These are phyloP conservation scores for Eulacestoma nigropectus DNA, from an alignment of 2,113 vertebrate genomes.

Conservation along the genomic window DNA sequence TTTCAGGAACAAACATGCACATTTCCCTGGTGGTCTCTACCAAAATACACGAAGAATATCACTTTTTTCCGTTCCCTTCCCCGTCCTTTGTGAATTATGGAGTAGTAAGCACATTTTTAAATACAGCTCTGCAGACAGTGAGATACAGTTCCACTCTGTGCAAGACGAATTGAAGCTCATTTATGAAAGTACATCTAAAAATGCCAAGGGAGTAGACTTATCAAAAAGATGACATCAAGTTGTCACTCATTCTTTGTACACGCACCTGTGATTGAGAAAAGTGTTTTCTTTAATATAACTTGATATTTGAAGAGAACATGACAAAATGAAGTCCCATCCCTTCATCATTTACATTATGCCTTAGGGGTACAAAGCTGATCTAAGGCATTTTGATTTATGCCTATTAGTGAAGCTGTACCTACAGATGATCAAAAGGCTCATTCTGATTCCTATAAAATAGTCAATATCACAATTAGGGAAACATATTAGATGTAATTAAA, in stretches of 20 bases:
- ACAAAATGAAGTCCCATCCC: slow-evolving; percentile 61
- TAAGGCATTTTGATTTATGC: slow-evolving; percentile 64
- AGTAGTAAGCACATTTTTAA: slow-evolving; percentile 59
- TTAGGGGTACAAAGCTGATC: slow-evolving; percentile 64
- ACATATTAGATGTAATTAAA: slow-evolving; percentile 30
- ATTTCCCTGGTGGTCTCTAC: background rate
- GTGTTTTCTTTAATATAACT: slow-evolving; percentile 76
- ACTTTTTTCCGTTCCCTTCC: slow-evolving; percentile 8
- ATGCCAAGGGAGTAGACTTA: slow-evolving; percentile 72
- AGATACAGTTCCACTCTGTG: slow-evolving; percentile 49
- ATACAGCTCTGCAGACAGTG: slow-evolving; percentile 38
- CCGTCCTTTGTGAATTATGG: slow-evolving; percentile 59
- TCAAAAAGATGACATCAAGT: slow-evolving; percentile 71
- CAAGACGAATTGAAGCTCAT: slow-evolving; percentile 70
- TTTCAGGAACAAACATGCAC: slow-evolving; percentile 13
- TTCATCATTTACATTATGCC: slow-evolving; percentile 69
- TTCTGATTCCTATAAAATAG: slow-evolving; percentile 51
- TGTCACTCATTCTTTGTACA: slow-evolving; percentile 66
- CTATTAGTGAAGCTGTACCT: slow-evolving; percentile 43
- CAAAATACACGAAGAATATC: background rate
- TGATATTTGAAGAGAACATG: slow-evolving; percentile 74
- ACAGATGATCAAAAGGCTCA: slow-evolving; percentile 34
- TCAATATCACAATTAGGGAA: slow-evolving; percentile 40
- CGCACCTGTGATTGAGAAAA: slow-evolving; percentile 69
- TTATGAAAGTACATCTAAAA: slow-evolving; percentile 70